Evolutionary conservation across 1,140 invertebrate genomes (phyloP), one percentile per base, ranked within the genome.

Genomic region (Neodiprion lecontei): DNA sequence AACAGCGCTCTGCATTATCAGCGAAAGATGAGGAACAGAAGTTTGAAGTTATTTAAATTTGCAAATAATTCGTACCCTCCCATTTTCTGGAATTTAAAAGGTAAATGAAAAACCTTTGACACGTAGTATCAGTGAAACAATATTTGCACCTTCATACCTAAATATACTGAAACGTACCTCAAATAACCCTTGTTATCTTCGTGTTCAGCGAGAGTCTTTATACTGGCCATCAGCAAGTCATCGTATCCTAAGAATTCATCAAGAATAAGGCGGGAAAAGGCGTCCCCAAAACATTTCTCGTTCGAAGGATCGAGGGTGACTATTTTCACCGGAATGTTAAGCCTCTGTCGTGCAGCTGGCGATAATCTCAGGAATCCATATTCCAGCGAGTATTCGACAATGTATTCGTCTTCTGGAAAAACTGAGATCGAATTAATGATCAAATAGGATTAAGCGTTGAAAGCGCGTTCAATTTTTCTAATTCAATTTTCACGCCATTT

Each of bases 321-420:
- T 47, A 98, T 93, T 88, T 96, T 94, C 0, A 99, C 96, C 40
- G 97, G 96, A 79, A 99, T 97, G 83, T 97, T 96, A 1, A 99
- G 90, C 68, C 92, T 91, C 75, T 95, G 92, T 48, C 97, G 90
- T 1, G 96, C 95, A 47, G 92, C 92, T 0, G 96, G 94, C 11
- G 96, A 96, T 14, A 99, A 88, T 5, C 98, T 91, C 53, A 99
- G 89, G 84, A 99, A 97, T 1, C 98, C 98, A 88, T 99, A 99
- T 86, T 99, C 97, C 75, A 99, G 88, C 1, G 98, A 96, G 91
- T 99, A 99, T 87, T 99, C 98, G 7, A 99, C 94, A 53, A 99
- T 98, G 84, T 99, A 99, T 82, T 97, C 95, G 80, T 98, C 97
- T 80, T 97, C 95, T 85, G 91, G 88, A 93, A 93, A 94, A 72